Evolutionary conservation across 2,888 invertebrate genomes (phyloP), one percentile per base, ranked within the genome.

Genomic region (Blera fallax): DNA sequence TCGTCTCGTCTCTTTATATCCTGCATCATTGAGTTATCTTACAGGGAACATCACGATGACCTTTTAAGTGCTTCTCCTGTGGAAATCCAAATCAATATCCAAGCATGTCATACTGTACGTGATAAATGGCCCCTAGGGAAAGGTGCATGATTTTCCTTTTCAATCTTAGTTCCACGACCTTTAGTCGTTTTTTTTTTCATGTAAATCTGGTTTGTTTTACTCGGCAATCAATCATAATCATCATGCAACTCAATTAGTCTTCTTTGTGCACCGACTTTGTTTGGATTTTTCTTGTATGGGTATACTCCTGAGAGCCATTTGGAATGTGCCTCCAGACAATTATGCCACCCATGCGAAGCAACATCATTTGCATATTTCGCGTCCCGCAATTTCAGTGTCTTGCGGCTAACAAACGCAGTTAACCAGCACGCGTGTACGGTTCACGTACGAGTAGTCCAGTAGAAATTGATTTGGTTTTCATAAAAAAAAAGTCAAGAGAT

Each of bases 231-330:
- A 65, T 76, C 74, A 76, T 56, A 65, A 65, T 34, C 56, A 21
- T 24, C 48, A 48, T 45, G 74, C 74, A 56, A 76, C 65, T 65
- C 56, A 65, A 76, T 76, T 65, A 74, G 56, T 54, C 29, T 32
- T 40, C 32, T 32, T 48, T 21, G 3, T 50, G 16, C 10, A 34
- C 7, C 6, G 16, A 8, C 7, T 43, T 7, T 16, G 16, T 14
- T 2, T n/a, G n/a, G n/a, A 27, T 43, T 10, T 16, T 14, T 16
- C 7, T 48, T 10, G 5, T 34, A 24, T n/a, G n/a, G n/a, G n/a
- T n/a, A n/a, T n/a, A 10, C 16, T n/a, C 8, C 14, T 27, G 27
- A 14, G 62, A 27, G 11, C 16, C 6, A 16, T 16, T 43, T 16
- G 6, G 14, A 32, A 29, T 62, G 8, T 40, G 60, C 21, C 27